A percentile compares a stretch with the other conserved stretches of the same genome.
Evolutionary conservation across 2,113 vertebrate genomes (phyloP).

Genomic region (Oceanites oceanicus): DNA sequence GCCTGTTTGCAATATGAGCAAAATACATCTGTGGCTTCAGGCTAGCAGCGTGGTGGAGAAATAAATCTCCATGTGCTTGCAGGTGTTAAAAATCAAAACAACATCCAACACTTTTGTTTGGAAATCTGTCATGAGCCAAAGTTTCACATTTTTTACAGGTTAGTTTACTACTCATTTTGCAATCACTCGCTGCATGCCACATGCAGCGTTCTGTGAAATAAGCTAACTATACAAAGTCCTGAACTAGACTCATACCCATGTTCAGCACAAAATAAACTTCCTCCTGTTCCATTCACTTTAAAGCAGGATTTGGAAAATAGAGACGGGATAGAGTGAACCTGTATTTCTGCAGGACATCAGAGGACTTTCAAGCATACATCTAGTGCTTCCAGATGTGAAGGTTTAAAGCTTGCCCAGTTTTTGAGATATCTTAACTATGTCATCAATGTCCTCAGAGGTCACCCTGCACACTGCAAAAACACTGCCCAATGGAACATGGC

Average conservation of each 20-base stretch:
- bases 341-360: neutral
- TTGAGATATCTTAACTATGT: neutral
- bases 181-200: neutral
- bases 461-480: neutral
- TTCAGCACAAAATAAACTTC: neutral
- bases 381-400: neutral
- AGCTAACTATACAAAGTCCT: neutral
- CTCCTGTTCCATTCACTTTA: neutral
- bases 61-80: neutral
- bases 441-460: neutral
- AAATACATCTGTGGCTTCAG: neutral
- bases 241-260: neutral
- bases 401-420: neutral
- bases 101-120: neutral
- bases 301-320: neutral
- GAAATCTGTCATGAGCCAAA: neutral
- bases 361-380: neutral
- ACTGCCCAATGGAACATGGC: neutral
- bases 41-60: neutral
- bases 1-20: neutral
- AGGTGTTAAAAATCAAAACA: slow-evolving; percentile 57
- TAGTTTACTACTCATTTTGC: slow-evolving; percentile 26
- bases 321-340: neutral
- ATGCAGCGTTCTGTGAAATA: neutral
- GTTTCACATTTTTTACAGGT: neutral